Conservation (phyloP, 2,888 invertebrate species). For the Chaitophorus viminalis region DNA sequence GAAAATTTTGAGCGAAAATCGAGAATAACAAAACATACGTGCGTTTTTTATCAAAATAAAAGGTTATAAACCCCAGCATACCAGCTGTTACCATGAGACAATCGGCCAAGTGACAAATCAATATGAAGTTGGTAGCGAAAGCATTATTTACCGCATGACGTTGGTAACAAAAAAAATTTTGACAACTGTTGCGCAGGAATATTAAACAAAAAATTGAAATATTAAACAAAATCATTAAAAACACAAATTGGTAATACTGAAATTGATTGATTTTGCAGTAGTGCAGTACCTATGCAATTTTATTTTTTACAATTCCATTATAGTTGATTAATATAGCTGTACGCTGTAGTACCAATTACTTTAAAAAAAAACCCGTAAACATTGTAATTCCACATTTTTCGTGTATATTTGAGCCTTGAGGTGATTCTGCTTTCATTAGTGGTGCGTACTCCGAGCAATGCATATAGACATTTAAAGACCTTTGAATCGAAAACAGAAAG, state of each 20-base stretch:
- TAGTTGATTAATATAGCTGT: constrained; percentile 36
- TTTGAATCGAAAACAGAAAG: constrained; percentile 36
- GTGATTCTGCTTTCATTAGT: not conserved
- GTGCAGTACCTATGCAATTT: constrained; percentile 16
- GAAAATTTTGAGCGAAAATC: not conserved
- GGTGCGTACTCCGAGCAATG: constrained; percentile 11
- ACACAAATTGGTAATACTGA: constrained; percentile 60
- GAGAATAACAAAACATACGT: not conserved
- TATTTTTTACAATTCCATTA: constrained; percentile 6
- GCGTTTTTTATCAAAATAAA: not conserved
- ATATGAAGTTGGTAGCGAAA: constrained; percentile 30
- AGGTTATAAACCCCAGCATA: not conserved
- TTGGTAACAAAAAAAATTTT: constrained; percentile 48
- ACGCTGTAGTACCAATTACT: not conserved
- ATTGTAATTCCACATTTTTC: not conserved
- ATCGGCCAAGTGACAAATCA: not conserved
- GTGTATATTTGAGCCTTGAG: not conserved
- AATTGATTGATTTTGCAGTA: constrained; percentile 54
- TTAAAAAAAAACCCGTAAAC: not conserved
- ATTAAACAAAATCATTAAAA: constrained; percentile 57
- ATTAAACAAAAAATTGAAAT: constrained; percentile 52
- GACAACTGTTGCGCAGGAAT: constrained; percentile 61
- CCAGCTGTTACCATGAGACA: not conserved
- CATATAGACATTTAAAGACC: constrained; percentile 12
- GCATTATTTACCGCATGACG: not conserved